These are phyloP conservation scores for Pseudopleuronectes americanus DNA, from an alignment of 2,797 vertebrate genomes.

Conservation along the genomic window DNA sequence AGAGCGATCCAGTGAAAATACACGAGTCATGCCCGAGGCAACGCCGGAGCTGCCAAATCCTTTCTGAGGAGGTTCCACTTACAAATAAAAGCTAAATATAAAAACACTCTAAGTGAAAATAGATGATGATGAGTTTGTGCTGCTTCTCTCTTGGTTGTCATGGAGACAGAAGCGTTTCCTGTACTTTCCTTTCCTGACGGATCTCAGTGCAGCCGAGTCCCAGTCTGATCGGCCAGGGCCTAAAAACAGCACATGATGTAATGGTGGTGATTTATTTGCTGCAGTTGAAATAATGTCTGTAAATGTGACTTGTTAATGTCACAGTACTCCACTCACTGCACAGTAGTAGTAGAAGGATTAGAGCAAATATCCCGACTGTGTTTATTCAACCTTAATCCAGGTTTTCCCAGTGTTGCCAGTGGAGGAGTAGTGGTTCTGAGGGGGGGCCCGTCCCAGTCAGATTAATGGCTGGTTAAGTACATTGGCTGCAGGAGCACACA, in stretches of 20 bases:
- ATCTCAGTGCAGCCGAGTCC: constrained; percentile 31
- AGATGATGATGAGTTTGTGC: too few relatives aligned
- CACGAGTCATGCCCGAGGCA: too few relatives aligned
- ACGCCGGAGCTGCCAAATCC: too few relatives aligned
- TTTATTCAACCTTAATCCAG: constrained; percentile 40
- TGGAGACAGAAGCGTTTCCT: constrained; percentile 14
- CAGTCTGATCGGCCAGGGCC: constrained; percentile 26
- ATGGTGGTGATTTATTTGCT: constrained; percentile 26
- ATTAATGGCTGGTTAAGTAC: constrained; percentile 46
- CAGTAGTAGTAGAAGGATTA: constrained; percentile 19
- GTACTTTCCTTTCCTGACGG: constrained; percentile 3
- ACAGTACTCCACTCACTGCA: neutral
- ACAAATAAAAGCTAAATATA: too few relatives aligned
- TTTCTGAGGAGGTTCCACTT: too few relatives aligned
- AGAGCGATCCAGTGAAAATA: too few relatives aligned
- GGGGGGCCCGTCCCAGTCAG: constrained; percentile 18
- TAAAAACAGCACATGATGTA: constrained; percentile 19
- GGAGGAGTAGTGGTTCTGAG: constrained; percentile 27
- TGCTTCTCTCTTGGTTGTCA: too few relatives aligned
- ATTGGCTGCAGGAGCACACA: constrained; percentile 1
- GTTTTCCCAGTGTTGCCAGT: constrained; percentile 33
- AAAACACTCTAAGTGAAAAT: too few relatives aligned
- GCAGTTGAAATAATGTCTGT: constrained; percentile 20
- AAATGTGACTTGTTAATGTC: constrained; percentile 17
- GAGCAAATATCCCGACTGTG: constrained; percentile 18